Evolutionary conservation across 2,113 vertebrate genomes (phyloP), one percentile per base, ranked within the genome.

Genomic region (Hyperopisus bebe): DNA sequence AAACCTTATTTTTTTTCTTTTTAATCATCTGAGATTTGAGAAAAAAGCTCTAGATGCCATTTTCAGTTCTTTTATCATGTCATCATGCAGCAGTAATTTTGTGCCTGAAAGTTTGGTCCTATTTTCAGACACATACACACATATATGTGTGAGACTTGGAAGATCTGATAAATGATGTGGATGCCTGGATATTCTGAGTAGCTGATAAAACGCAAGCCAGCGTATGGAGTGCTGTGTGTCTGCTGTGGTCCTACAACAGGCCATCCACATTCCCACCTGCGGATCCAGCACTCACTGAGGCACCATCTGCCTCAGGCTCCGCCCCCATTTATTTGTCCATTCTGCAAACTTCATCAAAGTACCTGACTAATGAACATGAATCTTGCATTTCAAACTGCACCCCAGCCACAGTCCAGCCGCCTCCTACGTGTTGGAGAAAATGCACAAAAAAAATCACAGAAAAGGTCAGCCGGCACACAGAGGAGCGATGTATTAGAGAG

Each of bases 141-240:
- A 70, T 44, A 88, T 24, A 83, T 21, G 17, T 89, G 90, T 90
- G 84, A 62, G 31, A n/a, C 82, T 90, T 6, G 87, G 88, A 89
- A 89, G 88, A 83, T 24, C 39, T 95, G 92, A 96, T 94, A 92
- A 94, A 94, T 91, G 92, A 93, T 91, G 93, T 92, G 89, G 93
- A 94, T 92, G 92, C 92, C 92, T 88, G 92, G 92, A 91, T 94
- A 94, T 95, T 95, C 94, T 93, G 95, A 92, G 84, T 92, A 90
- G 90, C 94, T 90, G 90, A 95, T 95, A 94, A 95, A 95, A 93
- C 94, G 92, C 92, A 94, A 92, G 91, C 95, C 92, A 90, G 93
- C 93, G 94, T 47, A 51, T 44, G 42, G 74, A 44, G 31, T 21
- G 35, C 5, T 51, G 88, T 15, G 66, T 44, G 46, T n/a, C 77